Conservation (phyloP, 2,113 vertebrate genomes). For the Calypte anna region DNA sequence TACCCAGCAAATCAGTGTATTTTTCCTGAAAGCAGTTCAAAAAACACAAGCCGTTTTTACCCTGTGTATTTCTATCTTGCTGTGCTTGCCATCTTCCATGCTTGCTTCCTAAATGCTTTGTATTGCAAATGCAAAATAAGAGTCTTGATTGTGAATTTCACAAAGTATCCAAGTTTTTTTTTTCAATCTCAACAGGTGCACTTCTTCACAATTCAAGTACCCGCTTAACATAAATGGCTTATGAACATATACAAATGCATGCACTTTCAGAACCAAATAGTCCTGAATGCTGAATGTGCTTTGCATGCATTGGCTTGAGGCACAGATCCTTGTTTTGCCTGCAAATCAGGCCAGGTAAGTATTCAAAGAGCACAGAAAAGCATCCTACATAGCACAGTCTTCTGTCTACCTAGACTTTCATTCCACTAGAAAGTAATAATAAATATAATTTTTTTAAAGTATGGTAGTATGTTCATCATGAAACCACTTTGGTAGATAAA, state of each 20-base stretch:
- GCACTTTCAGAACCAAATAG: background rate
- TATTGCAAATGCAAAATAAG: background rate
- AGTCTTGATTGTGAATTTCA: background rate
- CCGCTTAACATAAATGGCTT: background rate
- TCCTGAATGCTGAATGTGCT: background rate
- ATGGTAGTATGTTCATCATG: background rate
- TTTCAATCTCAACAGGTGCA: accelerated
- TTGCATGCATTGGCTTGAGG: background rate
- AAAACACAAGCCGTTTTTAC: background rate
- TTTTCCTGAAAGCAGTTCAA: conserved; percentile 16
- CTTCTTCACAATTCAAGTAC: background rate
- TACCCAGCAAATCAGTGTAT: background rate
- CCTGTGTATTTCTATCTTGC: background rate
- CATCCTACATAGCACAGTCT: background rate
- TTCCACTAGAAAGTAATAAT: background rate
- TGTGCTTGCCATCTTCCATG: background rate
- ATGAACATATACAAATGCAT: background rate
- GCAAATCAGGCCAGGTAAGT: background rate
- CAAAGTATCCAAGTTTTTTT: background rate
- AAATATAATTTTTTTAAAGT: background rate
- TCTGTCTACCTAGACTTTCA: background rate
- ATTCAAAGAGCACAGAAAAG: background rate
- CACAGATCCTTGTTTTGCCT: background rate
- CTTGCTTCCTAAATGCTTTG: background rate
- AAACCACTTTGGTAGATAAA: background rate